Conservation (phyloP, 2,888 invertebrate species). For the Encarsia formosa region DNA sequence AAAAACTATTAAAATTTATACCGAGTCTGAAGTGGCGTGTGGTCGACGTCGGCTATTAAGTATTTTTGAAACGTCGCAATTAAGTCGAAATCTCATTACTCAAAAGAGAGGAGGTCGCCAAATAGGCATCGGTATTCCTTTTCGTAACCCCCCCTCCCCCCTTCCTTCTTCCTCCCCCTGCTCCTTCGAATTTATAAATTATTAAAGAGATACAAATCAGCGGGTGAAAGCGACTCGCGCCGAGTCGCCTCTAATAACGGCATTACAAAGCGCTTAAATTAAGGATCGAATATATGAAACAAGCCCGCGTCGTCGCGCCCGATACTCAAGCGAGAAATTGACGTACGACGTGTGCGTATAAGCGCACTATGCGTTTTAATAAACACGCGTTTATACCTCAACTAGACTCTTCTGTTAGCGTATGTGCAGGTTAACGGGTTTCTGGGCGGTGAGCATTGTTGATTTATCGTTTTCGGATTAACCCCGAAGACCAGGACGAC, state of each 20-base stretch:
- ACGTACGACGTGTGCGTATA: not conserved
- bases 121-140: not conserved
- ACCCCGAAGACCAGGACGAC: too few relatives aligned
- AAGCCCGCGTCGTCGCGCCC: not conserved
- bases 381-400: not conserved
- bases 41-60: too few relatives aligned
- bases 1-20: too few relatives aligned
- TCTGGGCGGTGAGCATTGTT: too few relatives aligned
- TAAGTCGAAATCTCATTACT: too few relatives aligned
- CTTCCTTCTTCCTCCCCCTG: not conserved
- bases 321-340: not conserved
- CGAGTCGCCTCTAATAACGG: constrained; percentile 13
- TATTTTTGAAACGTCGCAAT: too few relatives aligned
- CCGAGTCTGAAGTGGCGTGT: too few relatives aligned
- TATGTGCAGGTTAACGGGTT: too few relatives aligned
- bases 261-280: constrained; percentile 22
- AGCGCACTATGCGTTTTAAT: not conserved
- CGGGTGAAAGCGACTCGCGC: not conserved
- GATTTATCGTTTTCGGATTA: too few relatives aligned
- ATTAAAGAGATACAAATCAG: constrained; percentile 21
- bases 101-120: too few relatives aligned
- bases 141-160: not conserved
- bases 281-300: not conserved
- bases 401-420: too few relatives aligned
- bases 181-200: constrained; percentile 16